Evolutionary conservation across 2,888 invertebrate species (phyloP).

Genomic region (Epirrhoe alternata): DNA sequence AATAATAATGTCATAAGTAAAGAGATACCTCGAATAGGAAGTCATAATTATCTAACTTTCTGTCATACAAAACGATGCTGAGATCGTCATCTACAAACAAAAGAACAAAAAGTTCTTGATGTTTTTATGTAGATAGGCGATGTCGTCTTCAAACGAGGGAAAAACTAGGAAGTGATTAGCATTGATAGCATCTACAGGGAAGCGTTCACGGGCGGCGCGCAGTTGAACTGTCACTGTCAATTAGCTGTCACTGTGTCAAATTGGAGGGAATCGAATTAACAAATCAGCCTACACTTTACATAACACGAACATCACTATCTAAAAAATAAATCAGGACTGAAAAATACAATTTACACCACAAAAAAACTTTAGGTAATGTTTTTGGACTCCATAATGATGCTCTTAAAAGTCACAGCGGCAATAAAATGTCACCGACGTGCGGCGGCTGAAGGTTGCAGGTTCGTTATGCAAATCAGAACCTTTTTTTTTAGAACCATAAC

Average conservation of each 20-base stretch:
- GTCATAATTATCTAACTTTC: not conserved
- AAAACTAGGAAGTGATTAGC: constrained; percentile 20
- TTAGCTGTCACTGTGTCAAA: constrained; percentile 7
- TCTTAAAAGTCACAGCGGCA: not conserved
- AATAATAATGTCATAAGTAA: not conserved
- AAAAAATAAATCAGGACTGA: not conserved
- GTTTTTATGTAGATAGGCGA: constrained; percentile 11
- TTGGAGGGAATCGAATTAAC: not conserved
- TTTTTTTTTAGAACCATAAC: too few species aligned
- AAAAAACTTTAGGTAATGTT: too few species aligned
- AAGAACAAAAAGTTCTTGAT: constrained; percentile 15
- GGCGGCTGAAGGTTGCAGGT: not conserved
- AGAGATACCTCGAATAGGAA: not conserved
- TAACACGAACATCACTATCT: not conserved
- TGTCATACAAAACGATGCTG: not conserved
- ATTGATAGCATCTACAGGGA: constrained; percentile 17
- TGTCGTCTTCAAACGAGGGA: constrained; percentile 5
- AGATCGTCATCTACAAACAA: constrained; percentile 11
- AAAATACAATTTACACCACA: too few species aligned
- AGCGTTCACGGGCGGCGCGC: constrained; percentile 2
- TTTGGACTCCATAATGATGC: not conserved
- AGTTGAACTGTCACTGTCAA: constrained; percentile 3
- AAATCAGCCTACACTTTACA: not conserved
- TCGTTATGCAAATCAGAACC: not conserved
- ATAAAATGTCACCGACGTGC: not conserved